A percentile compares a stretch with the other conserved stretches of the same genome.
These are phyloP conservation scores for Myathropa florea DNA, from an alignment of 2,888 invertebrate genomes.

Conservation along the genomic window DNA sequence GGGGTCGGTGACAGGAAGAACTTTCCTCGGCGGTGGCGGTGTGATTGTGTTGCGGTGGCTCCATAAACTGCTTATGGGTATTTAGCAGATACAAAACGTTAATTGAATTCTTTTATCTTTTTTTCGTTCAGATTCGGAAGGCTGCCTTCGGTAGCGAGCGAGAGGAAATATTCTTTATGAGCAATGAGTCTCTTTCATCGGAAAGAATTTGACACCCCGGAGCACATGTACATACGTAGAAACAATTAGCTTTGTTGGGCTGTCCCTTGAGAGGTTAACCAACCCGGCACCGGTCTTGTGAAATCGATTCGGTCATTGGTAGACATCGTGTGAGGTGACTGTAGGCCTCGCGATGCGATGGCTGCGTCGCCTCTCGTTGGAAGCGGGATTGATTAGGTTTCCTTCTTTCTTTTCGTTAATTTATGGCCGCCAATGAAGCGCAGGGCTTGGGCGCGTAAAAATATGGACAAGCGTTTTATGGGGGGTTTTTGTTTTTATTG, in stretches of 20 bases:
- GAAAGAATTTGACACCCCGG: conserved; percentile 37
- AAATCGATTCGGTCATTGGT: conserved; percentile 31
- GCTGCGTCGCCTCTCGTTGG: background rate
- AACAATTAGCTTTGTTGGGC: conserved; percentile 30
- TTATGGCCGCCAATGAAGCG: background rate
- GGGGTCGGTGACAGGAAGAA: conserved; percentile 13
- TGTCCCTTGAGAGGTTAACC: conserved; percentile 14
- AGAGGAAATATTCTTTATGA: background rate
- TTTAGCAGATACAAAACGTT: conserved; percentile 36
- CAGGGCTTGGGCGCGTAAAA: conserved; percentile 5
- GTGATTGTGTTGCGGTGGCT: background rate
- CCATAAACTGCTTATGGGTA: conserved; percentile 30
- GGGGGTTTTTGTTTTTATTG: background rate
- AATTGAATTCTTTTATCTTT: conserved; percentile 11
- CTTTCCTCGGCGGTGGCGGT: conserved; percentile 16
- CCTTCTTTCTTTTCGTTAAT: background rate
- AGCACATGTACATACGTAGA: background rate
- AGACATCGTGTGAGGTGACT: background rate
- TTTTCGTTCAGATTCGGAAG: background rate
- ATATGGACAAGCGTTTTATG: background rate
- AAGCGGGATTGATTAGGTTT: background rate
- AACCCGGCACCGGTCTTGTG: conserved; percentile 31
- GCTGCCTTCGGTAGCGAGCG: background rate
- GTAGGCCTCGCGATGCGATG: background rate
- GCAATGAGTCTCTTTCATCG: background rate